phyloP scores from a whole-genome alignment of 1,140 invertebrate species.

The Sarcophaga peregrina region DNA sequence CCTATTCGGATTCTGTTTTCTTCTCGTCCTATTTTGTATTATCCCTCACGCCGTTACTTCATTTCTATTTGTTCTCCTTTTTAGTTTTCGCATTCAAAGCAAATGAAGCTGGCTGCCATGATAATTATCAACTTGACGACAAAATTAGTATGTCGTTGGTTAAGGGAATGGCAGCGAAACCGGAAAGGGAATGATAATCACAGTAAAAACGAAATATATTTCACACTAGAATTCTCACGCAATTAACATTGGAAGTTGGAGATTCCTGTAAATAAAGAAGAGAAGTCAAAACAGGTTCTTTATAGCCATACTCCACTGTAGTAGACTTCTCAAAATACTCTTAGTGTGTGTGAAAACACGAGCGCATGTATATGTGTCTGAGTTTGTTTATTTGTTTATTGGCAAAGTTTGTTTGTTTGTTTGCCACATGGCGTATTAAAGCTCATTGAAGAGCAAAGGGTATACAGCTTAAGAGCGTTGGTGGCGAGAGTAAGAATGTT shows the following conservation, averaged over 20 bases:
- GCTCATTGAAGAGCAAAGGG: no score
- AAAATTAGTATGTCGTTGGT: constrained; percentile 30
- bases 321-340: no score
- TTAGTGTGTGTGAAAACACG: no score
- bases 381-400: no score
- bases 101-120: neutral
- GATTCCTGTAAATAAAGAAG: neutral
- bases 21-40: neutral
- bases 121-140: constrained; percentile 40
- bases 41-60: neutral
- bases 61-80: neutral
- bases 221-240: no score
- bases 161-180: neutral
- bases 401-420: no score
- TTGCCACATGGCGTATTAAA: no score
- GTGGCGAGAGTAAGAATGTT: neutral
- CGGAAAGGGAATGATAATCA: neutral
- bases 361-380: no score
- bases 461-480: no score
- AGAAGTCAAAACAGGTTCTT: neutral
- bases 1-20: neutral
- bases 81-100: neutral
- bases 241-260: neutral
- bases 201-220: neutral
- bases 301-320: no score